Conservation (phyloP, 92 coral and sea anemone species). For the Desmophyllum pertusum region DNA sequence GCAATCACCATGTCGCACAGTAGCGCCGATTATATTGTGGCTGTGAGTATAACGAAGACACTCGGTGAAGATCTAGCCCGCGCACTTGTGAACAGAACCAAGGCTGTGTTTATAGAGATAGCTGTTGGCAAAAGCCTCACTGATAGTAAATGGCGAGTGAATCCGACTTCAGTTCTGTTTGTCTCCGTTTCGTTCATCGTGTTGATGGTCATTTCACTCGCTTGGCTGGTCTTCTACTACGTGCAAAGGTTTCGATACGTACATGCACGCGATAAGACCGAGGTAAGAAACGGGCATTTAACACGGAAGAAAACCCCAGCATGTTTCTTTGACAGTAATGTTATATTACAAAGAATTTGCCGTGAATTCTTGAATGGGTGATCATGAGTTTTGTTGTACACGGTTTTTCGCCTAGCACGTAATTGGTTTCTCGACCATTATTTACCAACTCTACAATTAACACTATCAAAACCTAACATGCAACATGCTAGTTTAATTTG, state of each 20-base stretch:
- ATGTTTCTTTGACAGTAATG: neutral
- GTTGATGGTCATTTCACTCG: slow-evolving; percentile 96
- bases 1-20: slow-evolving; percentile 54
- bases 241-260: slow-evolving; percentile 97
- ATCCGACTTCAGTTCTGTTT: slow-evolving; percentile 94
- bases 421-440: slow-evolving; percentile 4
- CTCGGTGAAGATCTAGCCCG: slow-evolving; percentile 68
- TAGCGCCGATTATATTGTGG: slow-evolving; percentile 53
- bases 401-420: neutral
- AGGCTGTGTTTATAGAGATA: slow-evolving; percentile 76
- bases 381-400: neutral
- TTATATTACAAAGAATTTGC: neutral
- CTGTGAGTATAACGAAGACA: slow-evolving; percentile 74
- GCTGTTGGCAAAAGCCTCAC: slow-evolving; percentile 36
- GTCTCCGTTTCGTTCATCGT: slow-evolving; percentile 98
- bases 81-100: slow-evolving; percentile 63
- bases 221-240: slow-evolving; percentile 97
- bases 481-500: neutral
- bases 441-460: neutral
- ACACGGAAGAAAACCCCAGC: neutral
- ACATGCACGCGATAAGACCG: slow-evolving; percentile 98
- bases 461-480: neutral
- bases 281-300: slow-evolving; percentile 59
- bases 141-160: slow-evolving; percentile 65
- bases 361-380: neutral